These are phyloP conservation scores for Tauraco hartlaubi DNA, from an alignment of 2,797 vertebrate species.

Conservation along the genomic window DNA sequence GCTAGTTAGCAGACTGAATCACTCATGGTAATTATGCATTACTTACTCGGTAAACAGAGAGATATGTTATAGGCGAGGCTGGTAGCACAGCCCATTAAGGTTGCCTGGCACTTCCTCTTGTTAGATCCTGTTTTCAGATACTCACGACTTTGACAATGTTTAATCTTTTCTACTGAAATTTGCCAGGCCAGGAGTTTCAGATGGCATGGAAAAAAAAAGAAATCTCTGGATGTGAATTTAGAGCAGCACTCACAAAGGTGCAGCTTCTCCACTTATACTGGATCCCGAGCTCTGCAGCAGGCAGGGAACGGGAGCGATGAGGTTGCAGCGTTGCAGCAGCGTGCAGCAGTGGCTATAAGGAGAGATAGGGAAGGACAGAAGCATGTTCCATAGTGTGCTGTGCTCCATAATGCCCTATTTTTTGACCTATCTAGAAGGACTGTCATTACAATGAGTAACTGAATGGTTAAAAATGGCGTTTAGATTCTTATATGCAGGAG, in stretches of 20 bases:
- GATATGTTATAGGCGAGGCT: neutral
- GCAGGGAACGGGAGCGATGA: neutral
- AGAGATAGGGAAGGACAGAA: neutral
- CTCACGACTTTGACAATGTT: neutral
- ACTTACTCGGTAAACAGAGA: neutral
- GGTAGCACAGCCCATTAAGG: neutral
- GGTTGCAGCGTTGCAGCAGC: accelerated
- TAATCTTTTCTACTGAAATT: neutral
- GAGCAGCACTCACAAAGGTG: neutral
- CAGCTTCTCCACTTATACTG: neutral
- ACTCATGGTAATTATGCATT: neutral
- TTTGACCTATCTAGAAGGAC: neutral
- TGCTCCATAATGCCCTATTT: neutral
- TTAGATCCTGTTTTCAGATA: neutral
- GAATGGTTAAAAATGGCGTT: neutral
- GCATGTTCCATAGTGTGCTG: accelerated
- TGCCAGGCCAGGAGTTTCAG: neutral
- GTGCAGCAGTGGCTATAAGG: neutral
- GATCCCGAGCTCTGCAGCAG: neutral
- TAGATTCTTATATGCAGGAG: neutral
- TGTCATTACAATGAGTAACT: neutral
- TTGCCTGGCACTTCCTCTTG: neutral
- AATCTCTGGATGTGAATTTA: neutral
- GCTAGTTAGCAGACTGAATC: conserved; percentile 15
- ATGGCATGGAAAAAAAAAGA: accelerated